phyloP scores from a whole-genome alignment of 2,113 vertebrate genomes.

The human region GRCh38 chr3:165324001-165324500 shows the following conservation, averaged over 20 bases:
- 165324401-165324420: background rate
- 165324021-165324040: background rate
- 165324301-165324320: background rate
- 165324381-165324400: background rate
- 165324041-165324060: background rate
- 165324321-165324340: slow-evolving; percentile 60
- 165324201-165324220: slow-evolving; percentile 62
- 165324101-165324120: slow-evolving; percentile 5
- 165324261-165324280: slow-evolving; percentile 58
- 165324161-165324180: background rate
- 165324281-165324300: slow-evolving; percentile 61
- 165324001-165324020: slow-evolving; percentile 27
- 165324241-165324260: slow-evolving; percentile 51
- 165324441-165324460: background rate
- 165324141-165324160: slow-evolving; percentile 26
- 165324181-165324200: slow-evolving; percentile 44
- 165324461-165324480: background rate
- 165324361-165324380: slow-evolving; percentile 49
- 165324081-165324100: background rate
- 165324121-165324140: background rate
- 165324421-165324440: background rate
- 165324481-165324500: background rate
- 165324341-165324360: background rate
- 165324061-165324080: background rate
- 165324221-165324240: slow-evolving; percentile 65